Conservation (phyloP, 2,113 vertebrate genomes). For the Pyrgilauda ruficollis region DNA sequence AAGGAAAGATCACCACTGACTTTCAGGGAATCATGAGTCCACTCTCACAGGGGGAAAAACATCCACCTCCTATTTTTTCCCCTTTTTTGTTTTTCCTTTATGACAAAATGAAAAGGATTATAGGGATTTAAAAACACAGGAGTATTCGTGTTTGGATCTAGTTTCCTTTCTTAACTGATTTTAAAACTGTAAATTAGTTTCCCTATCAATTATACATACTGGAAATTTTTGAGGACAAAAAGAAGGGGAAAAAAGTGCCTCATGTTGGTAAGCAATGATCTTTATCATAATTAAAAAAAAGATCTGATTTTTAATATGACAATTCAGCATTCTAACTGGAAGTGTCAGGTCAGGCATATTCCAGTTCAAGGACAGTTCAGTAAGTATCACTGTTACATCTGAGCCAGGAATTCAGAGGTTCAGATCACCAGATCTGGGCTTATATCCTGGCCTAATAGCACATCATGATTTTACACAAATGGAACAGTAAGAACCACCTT, state of each 20-base stretch:
- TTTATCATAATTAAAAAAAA: background rate
- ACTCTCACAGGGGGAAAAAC: too few species aligned
- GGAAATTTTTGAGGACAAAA: background rate
- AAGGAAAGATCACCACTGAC: background rate
- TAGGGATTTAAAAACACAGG: background rate
- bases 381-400: background rate
- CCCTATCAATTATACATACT: background rate
- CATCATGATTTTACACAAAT: background rate
- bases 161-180: background rate
- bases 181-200: background rate
- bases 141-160: background rate
- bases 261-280: background rate
- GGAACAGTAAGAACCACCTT: background rate
- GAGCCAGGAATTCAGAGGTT: background rate
- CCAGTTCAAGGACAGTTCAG: background rate
- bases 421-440: background rate
- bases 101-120: background rate
- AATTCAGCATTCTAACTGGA: background rate
- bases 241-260: rapidly evolving
- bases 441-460: background rate
- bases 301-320: background rate
- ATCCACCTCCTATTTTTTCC: background rate
- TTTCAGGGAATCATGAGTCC: background rate
- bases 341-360: background rate
- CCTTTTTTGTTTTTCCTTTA: background rate